A percentile compares a stretch with the other conserved stretches of the same genome.
phyloP scores from a whole-genome alignment of 1,140 invertebrate genomes.

The Euschistus heros region DNA sequence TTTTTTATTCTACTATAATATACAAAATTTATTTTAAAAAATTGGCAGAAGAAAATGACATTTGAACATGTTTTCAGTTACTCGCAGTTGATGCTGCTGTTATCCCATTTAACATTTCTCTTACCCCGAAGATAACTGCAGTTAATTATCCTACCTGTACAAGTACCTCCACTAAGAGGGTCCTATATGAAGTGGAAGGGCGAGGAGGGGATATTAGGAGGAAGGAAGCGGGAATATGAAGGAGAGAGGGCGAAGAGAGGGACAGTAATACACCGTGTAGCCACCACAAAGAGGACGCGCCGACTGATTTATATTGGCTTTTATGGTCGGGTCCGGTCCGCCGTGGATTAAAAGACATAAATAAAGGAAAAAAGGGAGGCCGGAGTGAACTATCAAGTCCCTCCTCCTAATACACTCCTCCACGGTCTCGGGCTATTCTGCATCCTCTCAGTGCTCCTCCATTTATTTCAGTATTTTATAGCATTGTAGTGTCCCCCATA shows the following conservation, averaged over 20 bases:
- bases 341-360: constrained; percentile 21
- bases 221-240: background rate
- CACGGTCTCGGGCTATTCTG: background rate
- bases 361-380: constrained; percentile 16
- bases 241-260: background rate
- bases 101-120: too few species aligned
- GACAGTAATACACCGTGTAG: constrained; percentile 5
- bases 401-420: constrained; percentile 10
- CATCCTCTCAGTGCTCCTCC: too few species aligned
- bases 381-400: constrained; percentile 12
- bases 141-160: too few species aligned
- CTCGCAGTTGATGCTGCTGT: too few species aligned
- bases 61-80: too few species aligned
- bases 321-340: constrained; percentile 17
- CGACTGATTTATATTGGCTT: constrained; percentile 22
- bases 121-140: too few species aligned
- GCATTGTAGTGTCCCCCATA: too few species aligned
- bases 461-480: too few species aligned
- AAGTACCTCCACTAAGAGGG: background rate
- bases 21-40: too few species aligned
- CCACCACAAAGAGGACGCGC: background rate
- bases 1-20: too few species aligned
- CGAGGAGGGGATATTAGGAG: background rate
- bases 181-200: background rate
- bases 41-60: too few species aligned